phyloP scores from a whole-genome alignment of 2,888 invertebrate genomes.

The Didymodactylos carnosus region DNA sequence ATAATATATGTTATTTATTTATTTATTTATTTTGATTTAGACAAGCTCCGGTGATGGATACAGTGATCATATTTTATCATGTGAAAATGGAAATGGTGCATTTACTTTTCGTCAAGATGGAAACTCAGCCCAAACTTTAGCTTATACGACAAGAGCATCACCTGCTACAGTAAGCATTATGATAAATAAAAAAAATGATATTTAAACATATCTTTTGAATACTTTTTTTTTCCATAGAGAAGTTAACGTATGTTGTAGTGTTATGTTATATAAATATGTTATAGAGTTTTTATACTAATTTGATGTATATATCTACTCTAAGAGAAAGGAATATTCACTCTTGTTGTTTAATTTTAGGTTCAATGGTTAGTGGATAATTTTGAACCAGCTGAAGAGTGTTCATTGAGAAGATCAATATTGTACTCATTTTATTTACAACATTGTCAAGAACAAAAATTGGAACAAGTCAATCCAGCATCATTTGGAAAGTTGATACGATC shows the following conservation, averaged over 20 bases:
- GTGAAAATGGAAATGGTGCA: constrained; percentile 45
- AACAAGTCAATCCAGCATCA: constrained; percentile 95
- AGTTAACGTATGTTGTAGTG: too few relatives aligned
- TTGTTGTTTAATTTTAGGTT: background rate
- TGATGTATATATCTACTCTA: too few relatives aligned
- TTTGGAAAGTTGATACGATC: constrained; percentile 96
- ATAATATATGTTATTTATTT: too few relatives aligned
- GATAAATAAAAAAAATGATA: too few relatives aligned
- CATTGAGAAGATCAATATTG: constrained; percentile 72
- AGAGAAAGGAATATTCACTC: background rate
- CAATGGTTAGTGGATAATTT: constrained; percentile 85
- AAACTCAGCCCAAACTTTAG: constrained; percentile 40
- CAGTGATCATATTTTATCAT: constrained; percentile 39
- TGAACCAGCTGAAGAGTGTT: constrained; percentile 85
- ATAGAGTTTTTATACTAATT: background rate
- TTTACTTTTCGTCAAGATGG: too few relatives aligned
- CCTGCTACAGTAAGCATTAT: constrained; percentile 84
- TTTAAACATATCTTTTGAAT: too few relatives aligned
- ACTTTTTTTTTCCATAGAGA: too few relatives aligned
- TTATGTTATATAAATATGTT: too few relatives aligned
- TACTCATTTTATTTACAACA: constrained; percentile 92
- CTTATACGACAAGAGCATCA: constrained; percentile 61
- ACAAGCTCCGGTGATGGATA: constrained; percentile 19
- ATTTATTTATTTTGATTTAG: background rate
- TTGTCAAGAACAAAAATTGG: constrained; percentile 63